Evolutionary conservation across 2,113 vertebrate genomes (phyloP), one percentile per base, ranked within the genome.

Genomic region (Chloropsis hardwickii): DNA sequence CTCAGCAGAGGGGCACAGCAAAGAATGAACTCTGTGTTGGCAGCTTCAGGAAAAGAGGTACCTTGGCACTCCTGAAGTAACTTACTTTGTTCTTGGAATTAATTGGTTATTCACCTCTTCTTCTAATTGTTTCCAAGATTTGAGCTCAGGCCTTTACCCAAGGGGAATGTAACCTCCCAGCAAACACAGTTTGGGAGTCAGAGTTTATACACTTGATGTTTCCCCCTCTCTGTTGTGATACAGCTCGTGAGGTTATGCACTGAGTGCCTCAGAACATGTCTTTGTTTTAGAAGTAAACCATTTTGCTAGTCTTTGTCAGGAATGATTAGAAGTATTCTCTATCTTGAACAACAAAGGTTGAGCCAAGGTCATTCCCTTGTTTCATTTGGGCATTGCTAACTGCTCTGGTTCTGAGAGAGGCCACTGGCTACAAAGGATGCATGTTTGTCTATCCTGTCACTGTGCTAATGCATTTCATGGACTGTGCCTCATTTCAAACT

Each of bases 401-500:
- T 79, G 53, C 72, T 92, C 94, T 87, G 25, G 24, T n/a, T 95
- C n/a, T 44, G 33, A 85, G n/a, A n/a, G n/a, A n/a, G 54, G 40
- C 64, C 77, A 40, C 69, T 57, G 79, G 39, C 65, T 69, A 33
- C 60, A 69, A 28, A 84, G 61, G 28, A 18, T 4, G 23, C 20
- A 2, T 53, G 40, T 87, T 62, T 72, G 78, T 19, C 47, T 47
- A 14, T 48, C 76, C 65, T 77, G n/a, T 72, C 86, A 53, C 40
- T n/a, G 47, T 27, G 47, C 3, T 57, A 44, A 76, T 64, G 70
- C 47, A 67, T 83, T 92, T 62, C 29, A 56, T 29, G 80, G 67
- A 40, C 71, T 79, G 53, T 12, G 81, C 40, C 87, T 74, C 90
- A 81, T 88, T 94, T 95, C 66, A 96, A 96, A 90, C 90, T 77